Conservation (phyloP, 2,797 vertebrate genomes). For the Ciconia nigra region DNA sequence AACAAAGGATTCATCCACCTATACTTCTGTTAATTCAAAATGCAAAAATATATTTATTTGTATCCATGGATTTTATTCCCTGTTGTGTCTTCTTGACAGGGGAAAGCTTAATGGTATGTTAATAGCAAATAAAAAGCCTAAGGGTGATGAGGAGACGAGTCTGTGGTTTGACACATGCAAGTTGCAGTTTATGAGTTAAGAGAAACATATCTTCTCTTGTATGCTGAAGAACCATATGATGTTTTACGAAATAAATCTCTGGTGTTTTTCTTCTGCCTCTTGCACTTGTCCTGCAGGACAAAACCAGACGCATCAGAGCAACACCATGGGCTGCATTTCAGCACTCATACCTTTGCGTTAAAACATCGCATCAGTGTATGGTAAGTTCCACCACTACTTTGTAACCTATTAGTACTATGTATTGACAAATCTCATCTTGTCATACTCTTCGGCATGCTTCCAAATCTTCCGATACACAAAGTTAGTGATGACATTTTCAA, state of each 20-base stretch:
- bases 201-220: not conserved
- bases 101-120: not conserved
- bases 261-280: not conserved
- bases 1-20: not conserved
- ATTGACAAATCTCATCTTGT: not conserved
- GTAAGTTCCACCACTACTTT: not conserved
- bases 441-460: not conserved
- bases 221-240: not conserved
- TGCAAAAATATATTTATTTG: not conserved
- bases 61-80: not conserved
- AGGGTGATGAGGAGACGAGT: not conserved
- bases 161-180: not conserved
- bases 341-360: not conserved
- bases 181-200: not conserved
- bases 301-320: not conserved
- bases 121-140: not conserved
- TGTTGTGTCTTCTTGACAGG: not conserved
- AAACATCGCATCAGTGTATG: not conserved
- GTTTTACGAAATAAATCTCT: not conserved
- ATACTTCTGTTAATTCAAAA: not conserved
- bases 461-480: not conserved
- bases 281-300: not conserved
- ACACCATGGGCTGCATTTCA: not conserved
- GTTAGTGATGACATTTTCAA: not conserved
- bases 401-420: not conserved